Conservation (phyloP, 1,140 invertebrate species). For the Anastrepha obliqua region DNA sequence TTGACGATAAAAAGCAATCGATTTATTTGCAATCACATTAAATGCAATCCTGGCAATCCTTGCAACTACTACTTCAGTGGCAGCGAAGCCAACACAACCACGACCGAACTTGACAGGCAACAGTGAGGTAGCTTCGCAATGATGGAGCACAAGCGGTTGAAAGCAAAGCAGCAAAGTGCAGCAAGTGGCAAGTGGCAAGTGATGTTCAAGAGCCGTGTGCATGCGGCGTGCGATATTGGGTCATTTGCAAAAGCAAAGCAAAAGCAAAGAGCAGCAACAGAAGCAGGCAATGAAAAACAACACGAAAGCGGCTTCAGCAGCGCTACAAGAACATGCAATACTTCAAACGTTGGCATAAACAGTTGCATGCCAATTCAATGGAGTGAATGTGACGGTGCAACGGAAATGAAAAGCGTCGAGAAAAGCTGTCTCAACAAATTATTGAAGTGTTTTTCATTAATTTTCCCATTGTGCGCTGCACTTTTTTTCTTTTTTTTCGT, state of each 20-base stretch:
- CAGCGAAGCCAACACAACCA: background rate
- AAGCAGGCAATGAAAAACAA: background rate
- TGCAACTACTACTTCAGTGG: background rate
- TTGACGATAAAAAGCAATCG: slow-evolving; percentile 41
- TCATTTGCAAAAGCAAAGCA: slow-evolving; percentile 25
- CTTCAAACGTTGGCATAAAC: background rate
- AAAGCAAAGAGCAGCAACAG: background rate
- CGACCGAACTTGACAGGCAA: background rate
- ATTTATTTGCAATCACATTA: slow-evolving; percentile 53
- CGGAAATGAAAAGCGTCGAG: slow-evolving; percentile 46
- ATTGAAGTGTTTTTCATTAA: slow-evolving; percentile 51
- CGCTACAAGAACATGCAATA: background rate
- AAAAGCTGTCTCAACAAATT: slow-evolving; percentile 49
- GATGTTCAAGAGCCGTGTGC: slow-evolving; percentile 34
- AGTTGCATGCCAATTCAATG: slow-evolving; percentile 27
- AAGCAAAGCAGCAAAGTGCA: background rate
- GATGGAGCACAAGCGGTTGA: background rate
- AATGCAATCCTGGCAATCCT: slow-evolving; percentile 39
- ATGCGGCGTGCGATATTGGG: slow-evolving; percentile 28
- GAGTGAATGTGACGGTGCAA: background rate
- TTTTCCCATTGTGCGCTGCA: slow-evolving; percentile 26
- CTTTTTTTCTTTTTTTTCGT: background rate
- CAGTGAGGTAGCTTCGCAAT: background rate
- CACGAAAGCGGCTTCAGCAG: background rate
- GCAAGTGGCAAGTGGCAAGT: slow-evolving; percentile 42